Evolutionary conservation across 2,797 vertebrate species (phyloP), one percentile per base, ranked within the genome.

Genomic region (Podarcis lilfordi): DNA sequence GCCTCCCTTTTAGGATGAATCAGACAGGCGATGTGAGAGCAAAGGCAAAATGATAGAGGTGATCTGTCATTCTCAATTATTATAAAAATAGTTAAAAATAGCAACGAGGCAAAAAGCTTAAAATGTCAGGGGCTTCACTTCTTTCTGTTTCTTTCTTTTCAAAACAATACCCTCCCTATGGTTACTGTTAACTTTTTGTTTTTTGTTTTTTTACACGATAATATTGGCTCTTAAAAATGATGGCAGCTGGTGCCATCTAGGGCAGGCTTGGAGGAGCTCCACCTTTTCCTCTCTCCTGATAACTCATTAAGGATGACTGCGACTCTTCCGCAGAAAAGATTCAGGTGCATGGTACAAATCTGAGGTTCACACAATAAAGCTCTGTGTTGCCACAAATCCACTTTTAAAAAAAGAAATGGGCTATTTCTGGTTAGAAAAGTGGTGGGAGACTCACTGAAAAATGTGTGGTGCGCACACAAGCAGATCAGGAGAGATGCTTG

Each of bases 171-270:
- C 13, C 50, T 55, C 13, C 50, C 50, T 55, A 55, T 15, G 50
- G 50, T 15, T 55, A 15, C 50, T 1, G 50, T 55, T 55, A 50
- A 50, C 50, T 55, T 55, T 15, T 55, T 55, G 50, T 55, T 45
- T 0, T 40, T 64, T 86, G 32, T 68, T 75, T 77, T 84, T 89
- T 85, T 32, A 82, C 32, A 83, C 82, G 90, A 88, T 66, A 84
- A 29, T 19, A 76, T 82, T 55, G 25, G 76, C 93, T 89, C 89
- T 78, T 87, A 83, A 87, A 92, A 91, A 88, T 74, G 85, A 15
- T 86, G 72, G n/a, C 66, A 83, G 64, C 40, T 76, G 23, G 75
- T 43, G 75, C 75, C 40, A 15, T 27, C 40, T 45, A 27, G 75
- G 75, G 75, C 75, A 45, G 40, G 75, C 11, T 45, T 75, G 72